Evolutionary conservation across 2,888 invertebrate genomes (phyloP), one percentile per base, ranked within the genome.

Genomic region (Archips crataeganus): DNA sequence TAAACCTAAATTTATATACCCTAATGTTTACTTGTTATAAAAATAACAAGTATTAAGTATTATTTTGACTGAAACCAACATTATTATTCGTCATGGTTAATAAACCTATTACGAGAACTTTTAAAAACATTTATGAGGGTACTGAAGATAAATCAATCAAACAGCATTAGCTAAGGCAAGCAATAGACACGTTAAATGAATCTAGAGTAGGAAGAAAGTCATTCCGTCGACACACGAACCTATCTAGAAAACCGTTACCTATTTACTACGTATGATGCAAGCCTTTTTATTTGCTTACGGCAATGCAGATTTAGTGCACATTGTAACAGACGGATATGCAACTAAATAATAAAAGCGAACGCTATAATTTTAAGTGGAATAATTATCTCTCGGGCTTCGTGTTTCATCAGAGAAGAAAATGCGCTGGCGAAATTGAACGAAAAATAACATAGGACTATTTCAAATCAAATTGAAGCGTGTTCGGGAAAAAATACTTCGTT

Each of bases 201-300:
- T 66, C 65, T 62, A 61, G 65, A 74, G 23, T 65, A 47, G 70
- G 74, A 74, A 74, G 70, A 74, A 74, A 74, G 74, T 51, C 8
- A n/a, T 13, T 47, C 73, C 39, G 49, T 61, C 64, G 51, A 23
- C 60, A 70, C 23, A 65, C 65, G 63, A 63, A 62, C 11, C 57
- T 62, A 72, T 68, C 59, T 34, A 67, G 72, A 68, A 72, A 68
- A 72, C 63, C 47, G 47, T 62, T 67, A 39, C 54, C 32, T 47
- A 47, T 54, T 67, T 47, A 47, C 57, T 32, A 15, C 32, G 42
- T 45, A n/a, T 72, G 72, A 68, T 63, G 72, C 63, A 72, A 72
- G 72, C 68, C 72, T 72, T 72, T 72, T 72, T 72, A 72, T 72
- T 72, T 72, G 72, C 72, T 63, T 63, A 57, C 47, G 47, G 72